Base-by-base conservation (phyloP, 2,113 vertebrate species). In the Corvus hawaiiensis region DNA sequence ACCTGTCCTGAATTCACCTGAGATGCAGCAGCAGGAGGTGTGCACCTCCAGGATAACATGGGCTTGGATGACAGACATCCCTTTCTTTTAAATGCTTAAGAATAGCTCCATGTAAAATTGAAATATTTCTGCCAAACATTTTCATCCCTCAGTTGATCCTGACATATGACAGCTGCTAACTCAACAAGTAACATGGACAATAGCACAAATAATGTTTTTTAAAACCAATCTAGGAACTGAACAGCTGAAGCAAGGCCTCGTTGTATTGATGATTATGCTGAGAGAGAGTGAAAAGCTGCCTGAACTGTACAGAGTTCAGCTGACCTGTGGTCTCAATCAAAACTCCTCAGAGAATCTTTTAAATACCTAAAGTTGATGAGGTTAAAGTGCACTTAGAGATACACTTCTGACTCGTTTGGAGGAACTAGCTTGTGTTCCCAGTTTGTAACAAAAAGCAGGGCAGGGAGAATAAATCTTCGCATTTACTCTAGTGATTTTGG, bases 81-180 rank as follows among this genome's bases (percentile, higher is more conserved):
- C 1, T 35, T 88, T 52, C 64, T 74, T 87, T 33, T 11, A 62
- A 61, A 26, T 5, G 6, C 28, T 94, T 71, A 89, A 88, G 79
- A 93, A 81, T 77, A 93, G 19, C 26, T 24, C 32, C 11, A 22
- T 54, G 20, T 44, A 64, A 71, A 84, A 93, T 88, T 86, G 67
- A 81, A 90, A 84, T 81, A 86, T 52, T 94, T 94, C 64, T 90
- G 44, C 32, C 5, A 10, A 2, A 0, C 16, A 58, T 80, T 88
- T 59, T 62, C 16, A 21, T 81, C 0, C 0, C 44, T 96, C 63
- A 80, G 64, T 92, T 92, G 61, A 88, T 95, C 61, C 52, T 90
- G 88, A 86, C 37, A 61, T 71, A 84, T 46, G 82, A 81, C 85
- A 95, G 55, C 67, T 88, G 76, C 44, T 96, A 94, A 93, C 56